These are phyloP conservation scores for Caenorhabditis angaria DNA, from an alignment of 2,888 invertebrate genomes.

Conservation along the genomic window DNA sequence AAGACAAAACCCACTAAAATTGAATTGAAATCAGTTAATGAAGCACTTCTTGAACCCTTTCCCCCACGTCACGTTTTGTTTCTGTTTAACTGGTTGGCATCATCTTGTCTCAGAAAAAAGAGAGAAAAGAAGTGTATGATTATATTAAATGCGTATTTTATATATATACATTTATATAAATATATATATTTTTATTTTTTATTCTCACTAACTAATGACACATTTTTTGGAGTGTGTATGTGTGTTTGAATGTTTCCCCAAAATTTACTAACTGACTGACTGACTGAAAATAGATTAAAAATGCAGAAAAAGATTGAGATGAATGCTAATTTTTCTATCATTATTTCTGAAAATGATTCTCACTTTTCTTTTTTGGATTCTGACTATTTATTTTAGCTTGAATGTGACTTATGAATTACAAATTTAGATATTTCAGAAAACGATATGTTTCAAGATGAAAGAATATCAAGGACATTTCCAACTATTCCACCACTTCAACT, in stretches of 20 bases:
- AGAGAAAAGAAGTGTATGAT: conserved; percentile 1
- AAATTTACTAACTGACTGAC: too few relatives aligned
- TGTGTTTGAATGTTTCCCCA: too few relatives aligned
- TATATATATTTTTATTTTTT: not conserved
- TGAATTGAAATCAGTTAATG: conserved; percentile 8
- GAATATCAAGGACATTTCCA: not conserved
- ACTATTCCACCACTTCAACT: not conserved
- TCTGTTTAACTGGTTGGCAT: not conserved
- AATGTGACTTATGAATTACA: too few relatives aligned
- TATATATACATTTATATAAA: too few relatives aligned
- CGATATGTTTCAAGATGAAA: not conserved
- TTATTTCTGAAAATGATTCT: not conserved
- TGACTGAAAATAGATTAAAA: not conserved
- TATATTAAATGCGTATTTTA: conserved; percentile 4
- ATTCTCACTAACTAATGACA: not conserved
- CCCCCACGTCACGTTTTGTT: conserved; percentile 4
- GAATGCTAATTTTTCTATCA: not conserved
- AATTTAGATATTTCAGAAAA: not conserved
- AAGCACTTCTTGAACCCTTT: conserved; percentile 8
- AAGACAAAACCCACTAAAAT: conserved; percentile 2
- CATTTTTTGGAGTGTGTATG: too few relatives aligned
- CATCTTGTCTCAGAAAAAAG: not conserved
- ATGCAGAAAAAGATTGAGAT: not conserved
- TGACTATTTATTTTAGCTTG: too few relatives aligned
- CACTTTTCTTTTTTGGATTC: too few relatives aligned